Base-by-base conservation (phyloP, 1,140 invertebrate species). In the Rhyacophila brunnea region DNA sequence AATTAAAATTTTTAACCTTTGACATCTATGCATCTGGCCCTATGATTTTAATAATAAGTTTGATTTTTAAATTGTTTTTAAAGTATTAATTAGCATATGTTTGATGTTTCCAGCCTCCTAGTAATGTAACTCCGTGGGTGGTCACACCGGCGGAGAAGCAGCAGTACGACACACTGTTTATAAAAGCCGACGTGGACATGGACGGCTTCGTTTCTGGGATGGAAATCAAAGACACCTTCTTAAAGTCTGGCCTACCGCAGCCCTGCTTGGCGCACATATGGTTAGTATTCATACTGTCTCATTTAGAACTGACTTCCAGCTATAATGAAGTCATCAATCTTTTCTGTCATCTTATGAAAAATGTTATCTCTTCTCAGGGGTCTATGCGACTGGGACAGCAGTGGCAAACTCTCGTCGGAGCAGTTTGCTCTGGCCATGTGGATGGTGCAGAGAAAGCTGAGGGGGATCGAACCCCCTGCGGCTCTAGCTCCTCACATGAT, bases 401-500 rank as follows among this genome's bases (percentile, higher is more conserved):
- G 84, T 68, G 96, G 96, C 14, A 96, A 96, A 81, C 78, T 99
- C 58, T 96, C 95, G 69, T 82, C 86, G 55, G 94, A 96, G 71
- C 96, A 99, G 80, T 99, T 99, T 81, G 91, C 93, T 45, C 78
- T 98, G 55, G 91, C 95, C 17, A 95, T 98, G 93, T 92, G 93
- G 87, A 83, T 99, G 13, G 89, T 98, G 51, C 86, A 89, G 65
- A 86, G 92, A 57, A 95, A 93, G 71, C 70, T 93, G 20, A 84
- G 87, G 66, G 91, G 91, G 17, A 77, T 87, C 17, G 91, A 95
- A 67, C 87, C 90, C 42, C 93, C 93, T 1, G 65, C 83, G 14
- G 77, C 81, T 49, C 81, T 96, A 14, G 83, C 85, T 5, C 82
- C 87, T 7, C 89, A 94, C 68, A 93, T 95, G 90, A 76, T 93